A percentile compares a stretch with the other conserved stretches of the same genome.
These are phyloP conservation scores for Subacronicta megacephala DNA, from an alignment of 2,888 invertebrate species.

Conservation along the genomic window DNA sequence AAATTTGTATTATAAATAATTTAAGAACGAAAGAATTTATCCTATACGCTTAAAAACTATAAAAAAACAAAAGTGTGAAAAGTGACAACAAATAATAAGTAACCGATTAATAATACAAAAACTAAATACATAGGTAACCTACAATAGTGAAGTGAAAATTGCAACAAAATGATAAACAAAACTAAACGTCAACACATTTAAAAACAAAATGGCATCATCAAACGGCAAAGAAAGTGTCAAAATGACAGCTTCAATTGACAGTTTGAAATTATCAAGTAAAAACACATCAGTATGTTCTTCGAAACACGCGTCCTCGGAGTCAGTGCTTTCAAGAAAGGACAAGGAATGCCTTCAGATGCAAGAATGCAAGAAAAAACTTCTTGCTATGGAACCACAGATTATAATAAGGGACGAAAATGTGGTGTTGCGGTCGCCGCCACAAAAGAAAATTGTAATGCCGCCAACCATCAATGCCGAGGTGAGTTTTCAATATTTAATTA, in stretches of 20 bases:
- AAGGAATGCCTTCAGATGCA: slow-evolving; percentile 86
- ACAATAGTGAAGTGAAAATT: too few relatives aligned
- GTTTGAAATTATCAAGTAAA: slow-evolving; percentile 84
- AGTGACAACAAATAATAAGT: too few relatives aligned
- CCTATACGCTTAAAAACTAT: too few relatives aligned
- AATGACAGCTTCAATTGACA: slow-evolving; percentile 85
- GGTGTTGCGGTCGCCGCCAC: slow-evolving; percentile 82
- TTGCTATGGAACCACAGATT: slow-evolving; percentile 86
- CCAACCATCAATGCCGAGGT: slow-evolving; percentile 85
- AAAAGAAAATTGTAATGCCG: slow-evolving; percentile 87
- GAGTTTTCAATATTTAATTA: slow-evolving; percentile 60
- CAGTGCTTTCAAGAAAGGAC: slow-evolving; percentile 83
- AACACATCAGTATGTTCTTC: slow-evolving; percentile 80
- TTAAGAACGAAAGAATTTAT: too few relatives aligned
- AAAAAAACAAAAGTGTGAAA: too few relatives aligned
- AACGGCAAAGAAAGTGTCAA: slow-evolving; percentile 83
- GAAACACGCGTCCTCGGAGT: slow-evolving; percentile 86
- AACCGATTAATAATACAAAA: neutral
- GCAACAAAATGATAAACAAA: neutral
- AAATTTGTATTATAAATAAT: too few relatives aligned
- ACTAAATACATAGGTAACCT: neutral
- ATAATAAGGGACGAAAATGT: slow-evolving; percentile 87
- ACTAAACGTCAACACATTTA: slow-evolving; percentile 3
- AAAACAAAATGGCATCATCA: slow-evolving; percentile 79
- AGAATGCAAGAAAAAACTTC: slow-evolving; percentile 85